Conservation (phyloP, 2,113 vertebrate genomes). For the Sylvilagus bachmani region DNA sequence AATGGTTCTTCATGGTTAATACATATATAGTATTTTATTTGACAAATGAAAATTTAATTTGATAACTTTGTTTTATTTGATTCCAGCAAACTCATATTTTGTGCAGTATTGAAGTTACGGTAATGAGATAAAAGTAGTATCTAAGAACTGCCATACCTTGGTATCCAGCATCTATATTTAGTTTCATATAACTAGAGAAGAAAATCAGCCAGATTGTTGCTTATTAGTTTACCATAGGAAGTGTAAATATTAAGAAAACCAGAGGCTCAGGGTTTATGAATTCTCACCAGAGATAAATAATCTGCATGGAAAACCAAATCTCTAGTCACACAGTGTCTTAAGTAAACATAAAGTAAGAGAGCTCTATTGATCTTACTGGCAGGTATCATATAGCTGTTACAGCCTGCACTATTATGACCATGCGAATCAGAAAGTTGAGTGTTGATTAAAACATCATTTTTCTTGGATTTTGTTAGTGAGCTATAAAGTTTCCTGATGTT, state of each 20-base stretch:
- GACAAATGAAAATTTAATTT: background rate
- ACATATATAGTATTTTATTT: background rate
- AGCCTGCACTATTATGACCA: background rate
- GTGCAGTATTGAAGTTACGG: background rate
- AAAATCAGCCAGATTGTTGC: background rate
- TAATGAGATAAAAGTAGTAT: background rate
- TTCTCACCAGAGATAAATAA: background rate
- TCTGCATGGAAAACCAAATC: background rate
- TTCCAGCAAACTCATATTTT: background rate
- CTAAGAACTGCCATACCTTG: background rate
- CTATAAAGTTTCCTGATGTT: background rate
- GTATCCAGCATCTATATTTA: background rate
- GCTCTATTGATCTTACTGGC: background rate
- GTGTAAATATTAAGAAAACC: background rate
- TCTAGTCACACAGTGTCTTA: background rate
- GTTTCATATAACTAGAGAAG: background rate
- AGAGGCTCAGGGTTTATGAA: background rate
- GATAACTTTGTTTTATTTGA: background rate
- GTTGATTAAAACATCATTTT: constrained; percentile 9
- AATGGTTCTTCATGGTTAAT: background rate
- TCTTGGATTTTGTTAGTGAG: constrained; percentile 19
- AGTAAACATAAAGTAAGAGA: background rate
- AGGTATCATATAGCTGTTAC: background rate
- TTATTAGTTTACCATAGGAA: background rate
- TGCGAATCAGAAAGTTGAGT: constrained; percentile 29